Evolutionary conservation across 2,888 invertebrate species (phyloP), one percentile per base, ranked within the genome.

Genomic region (Monopis laevigella): DNA sequence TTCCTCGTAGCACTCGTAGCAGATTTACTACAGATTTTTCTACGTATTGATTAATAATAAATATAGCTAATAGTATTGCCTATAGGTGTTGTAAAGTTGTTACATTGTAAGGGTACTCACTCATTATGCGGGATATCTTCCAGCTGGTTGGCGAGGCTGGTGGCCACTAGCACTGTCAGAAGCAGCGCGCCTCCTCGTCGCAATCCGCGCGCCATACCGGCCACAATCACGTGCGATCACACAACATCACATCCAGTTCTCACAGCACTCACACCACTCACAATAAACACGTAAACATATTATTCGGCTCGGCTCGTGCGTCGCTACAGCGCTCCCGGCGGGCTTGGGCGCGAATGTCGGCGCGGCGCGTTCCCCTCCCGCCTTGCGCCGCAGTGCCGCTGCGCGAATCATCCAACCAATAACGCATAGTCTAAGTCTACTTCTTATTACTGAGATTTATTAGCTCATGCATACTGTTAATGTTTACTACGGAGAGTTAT

Each of bases 41-140:
- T n/a, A n/a, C n/a, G n/a, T n/a, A n/a, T n/a, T n/a, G n/a, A n/a
- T n/a, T n/a, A n/a, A n/a, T 29, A 7, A 7, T 29, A 7, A 29
- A 29, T 6, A 4, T 5, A 11, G 28, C 17, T 12, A 11, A 13
- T 10, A 14, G 8, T 10, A 19, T 28, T 11, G 27, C 10, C 3
- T 13, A 8, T 11, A 8, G 28, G 10, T n/a, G 10, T 24, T 39
- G 11, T n/a, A 2, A 3, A n/a, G n/a, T n/a, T n/a, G n/a, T n/a
- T n/a, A n/a, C n/a, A n/a, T n/a, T n/a, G n/a, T n/a, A n/a, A n/a
- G n/a, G 8, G 21, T 52, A 84, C 92, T 91, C 84, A 93, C 93
- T 92, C 92, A 78, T 91, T 90, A 72, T 92, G 92, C 45, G 92
- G 93, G 64, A 93, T 93, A 69, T 92, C 92, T 83, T 93, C 92